Evolutionary conservation across 2,797 vertebrate genomes (phyloP), one percentile per base, ranked within the genome.

Genomic region (Chrysocyon brachyurus): DNA sequence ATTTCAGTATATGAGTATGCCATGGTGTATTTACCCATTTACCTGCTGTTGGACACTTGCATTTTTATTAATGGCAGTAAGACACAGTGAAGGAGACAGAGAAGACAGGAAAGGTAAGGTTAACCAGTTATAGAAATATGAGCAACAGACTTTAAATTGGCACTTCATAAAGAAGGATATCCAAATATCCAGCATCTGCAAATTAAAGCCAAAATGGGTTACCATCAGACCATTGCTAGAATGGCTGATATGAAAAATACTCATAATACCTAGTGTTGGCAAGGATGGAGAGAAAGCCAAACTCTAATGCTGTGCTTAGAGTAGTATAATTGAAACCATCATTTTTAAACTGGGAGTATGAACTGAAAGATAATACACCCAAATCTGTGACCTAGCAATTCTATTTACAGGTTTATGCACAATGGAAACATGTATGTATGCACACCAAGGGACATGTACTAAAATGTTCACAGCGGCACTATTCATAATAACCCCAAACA

Each of bases 61-160:
- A 4, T 28, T 54, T 77, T 95, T 89, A 82, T 40, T 46, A 81
- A 88, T 68, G 70, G 61, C 90, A 83, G 73, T 61, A 93, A 77
- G 59, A 87, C 73, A 78, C 2, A 59, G 4, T 70, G 0, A 83
- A 64, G 31, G 87, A 3, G 11, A 17, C 85, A 19, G 1, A 79
- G 33, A 77, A 73, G 8, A 79, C 56, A 85, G 19, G 64, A 95
- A 33, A 57, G 1, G 12, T 40, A 75, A 57, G 1, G 12, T 40
- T 87, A 97, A 81, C 63, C 52, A 78, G 52, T 24, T 56, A 28
- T n/a, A 92, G 52, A 95, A 82, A 63, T 73, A 26, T 3, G 16
- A 22, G 19, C 19, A 59, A 85, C 79, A 78, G 56, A 24, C 52
- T 95, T 95, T 84, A 89, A 72, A 68, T 9, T 56, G 2, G n/a